Conservation (phyloP, 2,113 vertebrate genomes). For the Potamarius usumacintae region DNA sequence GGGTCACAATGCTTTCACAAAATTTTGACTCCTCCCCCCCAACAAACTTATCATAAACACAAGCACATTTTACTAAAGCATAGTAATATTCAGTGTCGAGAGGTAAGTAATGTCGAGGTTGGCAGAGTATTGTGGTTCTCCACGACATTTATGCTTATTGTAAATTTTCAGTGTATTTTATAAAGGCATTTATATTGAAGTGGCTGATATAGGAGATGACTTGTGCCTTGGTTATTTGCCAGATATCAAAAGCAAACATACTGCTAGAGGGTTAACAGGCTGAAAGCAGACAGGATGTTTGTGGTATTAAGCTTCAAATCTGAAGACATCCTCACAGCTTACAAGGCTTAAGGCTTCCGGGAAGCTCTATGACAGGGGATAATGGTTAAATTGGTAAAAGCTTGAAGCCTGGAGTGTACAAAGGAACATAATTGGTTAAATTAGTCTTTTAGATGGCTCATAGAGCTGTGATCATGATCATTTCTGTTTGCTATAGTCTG, state of each 20-base stretch:
- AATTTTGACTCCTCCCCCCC: too few relatives aligned
- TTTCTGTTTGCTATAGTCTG: constrained; percentile 7
- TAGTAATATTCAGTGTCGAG: not conserved
- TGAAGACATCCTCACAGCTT: not conserved
- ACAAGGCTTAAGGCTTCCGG: constrained; percentile 5
- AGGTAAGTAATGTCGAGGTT: not conserved
- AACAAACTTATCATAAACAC: not conserved
- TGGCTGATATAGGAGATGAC: too few relatives aligned
- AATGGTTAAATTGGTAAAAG: constrained; percentile 20
- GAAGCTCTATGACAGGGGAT: constrained; percentile 15
- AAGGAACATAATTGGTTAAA: constrained; percentile 21
- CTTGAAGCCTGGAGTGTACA: constrained; percentile 23
- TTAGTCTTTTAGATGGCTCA: constrained; percentile 22
- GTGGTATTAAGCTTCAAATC: not conserved
- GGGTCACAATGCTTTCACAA: not conserved
- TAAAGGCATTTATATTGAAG: not conserved
- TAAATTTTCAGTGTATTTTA: not conserved
- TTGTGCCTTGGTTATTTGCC: not conserved
- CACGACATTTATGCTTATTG: not conserved
- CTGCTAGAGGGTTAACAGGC: not conserved
- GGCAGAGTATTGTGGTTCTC: not conserved
- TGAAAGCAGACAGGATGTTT: constrained; percentile 18
- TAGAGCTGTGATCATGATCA: not conserved
- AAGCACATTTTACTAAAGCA: not conserved
- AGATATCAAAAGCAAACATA: constrained; percentile 7